phyloP scores from a whole-genome alignment of 2,113 vertebrate species.

The Crotophaga sulcirostris region DNA sequence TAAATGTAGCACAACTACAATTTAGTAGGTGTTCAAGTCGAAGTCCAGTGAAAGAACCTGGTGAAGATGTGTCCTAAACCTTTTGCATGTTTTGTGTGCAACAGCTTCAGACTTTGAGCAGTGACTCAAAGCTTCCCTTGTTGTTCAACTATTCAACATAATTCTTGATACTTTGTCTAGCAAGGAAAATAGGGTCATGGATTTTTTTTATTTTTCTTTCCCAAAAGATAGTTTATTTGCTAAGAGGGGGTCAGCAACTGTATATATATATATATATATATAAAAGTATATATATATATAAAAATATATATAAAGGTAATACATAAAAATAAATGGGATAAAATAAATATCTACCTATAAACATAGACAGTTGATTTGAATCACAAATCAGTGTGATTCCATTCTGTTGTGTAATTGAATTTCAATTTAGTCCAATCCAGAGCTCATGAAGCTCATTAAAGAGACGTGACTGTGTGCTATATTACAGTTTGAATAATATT shows the following conservation, averaged over 20 bases:
- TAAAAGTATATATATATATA: neutral
- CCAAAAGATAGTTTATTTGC: neutral
- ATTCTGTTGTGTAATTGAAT: neutral
- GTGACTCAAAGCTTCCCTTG: neutral
- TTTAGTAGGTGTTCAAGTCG: neutral
- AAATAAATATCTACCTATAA: neutral
- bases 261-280: neutral
- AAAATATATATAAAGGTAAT: neutral
- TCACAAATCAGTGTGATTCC: neutral
- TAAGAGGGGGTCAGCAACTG: neutral
- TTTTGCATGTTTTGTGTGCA: neutral
- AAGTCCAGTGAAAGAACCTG: neutral
- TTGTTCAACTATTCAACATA: neutral
- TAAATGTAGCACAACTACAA: neutral
- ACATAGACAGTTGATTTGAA: neutral
- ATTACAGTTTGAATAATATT: neutral
- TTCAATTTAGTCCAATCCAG: neutral
- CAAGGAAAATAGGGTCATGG: neutral
- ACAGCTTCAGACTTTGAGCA: neutral
- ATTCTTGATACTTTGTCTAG: neutral
- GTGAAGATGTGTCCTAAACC: neutral
- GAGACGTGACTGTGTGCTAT: neutral
- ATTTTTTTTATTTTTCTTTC: neutral
- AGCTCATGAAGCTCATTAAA: neutral
- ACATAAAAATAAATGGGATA: neutral